Percentiles rank a stretch among this genome's conserved stretches.
Evolutionary conservation across 2,113 vertebrate species (phyloP).

Genomic region (Eurystomus gularis): DNA sequence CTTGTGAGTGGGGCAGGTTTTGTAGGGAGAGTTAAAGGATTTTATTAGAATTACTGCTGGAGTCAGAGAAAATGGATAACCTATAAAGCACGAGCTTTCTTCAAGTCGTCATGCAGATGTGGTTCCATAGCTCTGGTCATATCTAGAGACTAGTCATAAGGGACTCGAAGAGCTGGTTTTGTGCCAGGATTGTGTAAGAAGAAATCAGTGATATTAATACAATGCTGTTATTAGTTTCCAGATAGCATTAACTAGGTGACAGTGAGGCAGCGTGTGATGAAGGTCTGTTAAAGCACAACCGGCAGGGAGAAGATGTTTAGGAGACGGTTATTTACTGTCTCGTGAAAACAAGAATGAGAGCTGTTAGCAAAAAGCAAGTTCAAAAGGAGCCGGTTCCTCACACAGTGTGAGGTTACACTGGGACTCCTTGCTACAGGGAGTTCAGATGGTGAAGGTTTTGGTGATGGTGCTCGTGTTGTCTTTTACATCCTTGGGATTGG

Average conservation of each 20-base stretch:
- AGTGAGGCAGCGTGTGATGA: neutral
- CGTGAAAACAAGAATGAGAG: neutral
- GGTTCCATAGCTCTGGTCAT: neutral
- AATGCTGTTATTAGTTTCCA: neutral
- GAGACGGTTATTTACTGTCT: neutral
- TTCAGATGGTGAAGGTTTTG: neutral
- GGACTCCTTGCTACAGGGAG: accelerated
- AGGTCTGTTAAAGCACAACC: neutral
- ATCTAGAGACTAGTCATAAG: neutral
- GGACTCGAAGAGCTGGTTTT: neutral
- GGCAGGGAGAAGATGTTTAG: neutral
- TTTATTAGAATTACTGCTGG: neutral
- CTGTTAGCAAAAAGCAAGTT: neutral
- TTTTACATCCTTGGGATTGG: neutral
- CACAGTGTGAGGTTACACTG: neutral
- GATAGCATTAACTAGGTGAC: neutral
- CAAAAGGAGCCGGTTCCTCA: neutral
- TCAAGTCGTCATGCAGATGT: neutral
- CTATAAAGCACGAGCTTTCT: neutral
- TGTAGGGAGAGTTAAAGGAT: neutral
- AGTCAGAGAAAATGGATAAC: neutral
- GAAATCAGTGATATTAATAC: neutral
- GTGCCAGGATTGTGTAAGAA: neutral
- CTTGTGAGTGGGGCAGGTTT: neutral
- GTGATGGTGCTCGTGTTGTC: neutral